phyloP scores from a whole-genome alignment of 2,113 vertebrate species.

The Pycnonotus jocosus region DNA sequence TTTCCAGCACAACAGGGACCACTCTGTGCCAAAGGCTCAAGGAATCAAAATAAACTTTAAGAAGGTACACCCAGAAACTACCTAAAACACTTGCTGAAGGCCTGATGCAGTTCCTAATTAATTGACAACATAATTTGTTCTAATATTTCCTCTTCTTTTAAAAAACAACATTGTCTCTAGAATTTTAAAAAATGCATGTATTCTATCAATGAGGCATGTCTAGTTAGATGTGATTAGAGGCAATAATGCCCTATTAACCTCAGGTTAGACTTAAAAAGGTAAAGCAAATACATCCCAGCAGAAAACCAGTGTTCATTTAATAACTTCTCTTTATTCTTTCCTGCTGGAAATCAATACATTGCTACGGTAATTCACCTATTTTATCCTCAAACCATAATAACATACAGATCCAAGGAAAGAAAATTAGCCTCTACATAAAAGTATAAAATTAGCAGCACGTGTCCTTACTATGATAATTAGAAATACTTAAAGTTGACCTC shows the following conservation, averaged over 20 bases:
- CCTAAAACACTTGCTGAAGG: not conserved
- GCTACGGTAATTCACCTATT: not conserved
- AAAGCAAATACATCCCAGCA: not conserved
- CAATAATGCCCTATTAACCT: not conserved
- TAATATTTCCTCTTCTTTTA: not conserved
- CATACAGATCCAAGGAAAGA: not conserved
- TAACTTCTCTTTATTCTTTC: not conserved
- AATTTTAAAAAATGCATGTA: not conserved
- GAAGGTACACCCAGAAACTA: not conserved
- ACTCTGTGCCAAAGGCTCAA: not conserved
- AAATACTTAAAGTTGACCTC: conserved; percentile 39
- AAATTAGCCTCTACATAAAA: not conserved
- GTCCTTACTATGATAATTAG: not conserved
- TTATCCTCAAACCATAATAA: not conserved
- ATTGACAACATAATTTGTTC: not conserved
- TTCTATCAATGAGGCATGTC: not conserved
- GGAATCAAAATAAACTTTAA: not conserved
- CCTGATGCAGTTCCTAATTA: not conserved
- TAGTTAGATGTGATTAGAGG: not conserved
- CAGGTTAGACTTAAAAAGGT: not conserved
- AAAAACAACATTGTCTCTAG: not conserved
- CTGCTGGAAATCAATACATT: conserved; percentile 1
- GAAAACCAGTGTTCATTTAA: not conserved
- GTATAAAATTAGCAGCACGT: not conserved
- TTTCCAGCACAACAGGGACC: not conserved